Evolutionary conservation across 2,113 vertebrate species (phyloP).

Genomic region (Circaetus cinerascens): DNA sequence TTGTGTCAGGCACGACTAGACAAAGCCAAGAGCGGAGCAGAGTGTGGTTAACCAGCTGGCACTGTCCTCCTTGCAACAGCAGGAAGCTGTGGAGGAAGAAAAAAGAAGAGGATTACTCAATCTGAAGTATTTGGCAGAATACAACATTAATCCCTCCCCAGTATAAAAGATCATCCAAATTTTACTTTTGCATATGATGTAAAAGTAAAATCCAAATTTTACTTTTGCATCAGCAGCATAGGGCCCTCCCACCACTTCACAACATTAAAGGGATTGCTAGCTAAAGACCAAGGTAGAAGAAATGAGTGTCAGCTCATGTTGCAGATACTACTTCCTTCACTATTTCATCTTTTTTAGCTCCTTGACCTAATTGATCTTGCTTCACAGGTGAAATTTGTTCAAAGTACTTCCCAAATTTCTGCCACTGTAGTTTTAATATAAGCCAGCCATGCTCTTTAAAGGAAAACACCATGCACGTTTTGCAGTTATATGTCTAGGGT

Average conservation of each 20-base stretch:
- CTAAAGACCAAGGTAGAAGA: background rate
- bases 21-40: background rate
- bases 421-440: background rate
- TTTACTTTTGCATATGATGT: background rate
- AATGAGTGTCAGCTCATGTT: background rate
- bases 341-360: background rate
- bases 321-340: background rate
- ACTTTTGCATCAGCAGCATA: background rate
- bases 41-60: background rate
- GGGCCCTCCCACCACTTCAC: background rate
- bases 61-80: background rate
- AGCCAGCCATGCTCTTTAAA: background rate
- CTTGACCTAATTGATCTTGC: background rate
- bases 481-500: background rate
- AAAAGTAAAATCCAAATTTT: background rate
- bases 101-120: background rate
- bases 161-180: background rate
- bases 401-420: background rate
- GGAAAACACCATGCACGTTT: background rate
- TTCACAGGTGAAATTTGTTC: background rate
- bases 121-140: background rate
- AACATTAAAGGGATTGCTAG: background rate
- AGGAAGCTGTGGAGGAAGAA: background rate
- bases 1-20: background rate
- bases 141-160: background rate